Base-by-base conservation (phyloP, 2,797 vertebrate species). In the Ispidina picta region DNA sequence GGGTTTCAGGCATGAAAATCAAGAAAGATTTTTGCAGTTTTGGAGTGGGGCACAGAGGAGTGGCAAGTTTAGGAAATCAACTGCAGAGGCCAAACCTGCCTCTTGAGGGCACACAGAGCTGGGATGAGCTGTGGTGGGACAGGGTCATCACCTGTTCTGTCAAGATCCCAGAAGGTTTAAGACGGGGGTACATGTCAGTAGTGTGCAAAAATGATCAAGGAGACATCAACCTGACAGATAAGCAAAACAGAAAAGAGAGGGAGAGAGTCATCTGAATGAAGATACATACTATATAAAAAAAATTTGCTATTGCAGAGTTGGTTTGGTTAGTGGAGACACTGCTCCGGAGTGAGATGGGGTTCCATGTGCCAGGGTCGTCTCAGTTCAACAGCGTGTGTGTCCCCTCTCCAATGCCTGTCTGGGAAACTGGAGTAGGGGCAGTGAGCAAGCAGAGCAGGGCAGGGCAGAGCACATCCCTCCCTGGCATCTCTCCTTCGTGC, bases 401-500 rank as follows among this genome's bases (percentile, higher is more conserved):
- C 5, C 3, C 8, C 2, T 1, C 5, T 78, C 56, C 48, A 44
- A 15, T 49, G 22, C 60, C 37, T 41, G 5, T 25, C 59, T 41
- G 56, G 10, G 31, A 51, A 46, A 17, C 20, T 20, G 52, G 35
- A 70, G 48, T 48, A 49, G 46, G n/a, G n/a, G 9, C 41, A 23
- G 23, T 6, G 26, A 52, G 65, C 49, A 56, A 68, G 79, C 56
- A 43, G 41, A 43, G 37, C 48, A 60, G 25, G 46, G 71, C 52
- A 41, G 33, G 41, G 29, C 46, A 49, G 25, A 51, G 75, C 60
- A 37, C n/a, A 41, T 28, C 49, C 49, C 49, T 51, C 49, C 49
- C 15, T 48, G 39, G 19, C 1, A 16, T 13, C 31, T 4, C 1
- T 7, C 5, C 23, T 63, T 51, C 35, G 25, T 1, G 1, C 3